phyloP scores from a whole-genome alignment of 2,888 invertebrate species.

The Slavum lentiscoides region DNA sequence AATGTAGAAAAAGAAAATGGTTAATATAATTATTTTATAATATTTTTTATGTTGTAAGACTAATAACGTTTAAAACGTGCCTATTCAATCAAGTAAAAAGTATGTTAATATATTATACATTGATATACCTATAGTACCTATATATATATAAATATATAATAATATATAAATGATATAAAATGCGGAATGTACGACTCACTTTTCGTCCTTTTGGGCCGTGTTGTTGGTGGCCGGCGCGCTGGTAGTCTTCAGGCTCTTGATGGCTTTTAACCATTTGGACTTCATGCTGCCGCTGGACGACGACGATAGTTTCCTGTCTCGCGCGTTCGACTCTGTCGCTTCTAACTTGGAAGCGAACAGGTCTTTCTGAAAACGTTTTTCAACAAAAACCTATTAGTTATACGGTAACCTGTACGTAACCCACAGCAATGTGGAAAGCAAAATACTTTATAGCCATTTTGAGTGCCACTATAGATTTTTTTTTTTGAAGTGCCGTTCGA shows the following conservation, averaged over 20 bases:
- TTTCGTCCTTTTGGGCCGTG: slow-evolving; percentile 64
- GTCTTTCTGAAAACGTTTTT: slow-evolving; percentile 69
- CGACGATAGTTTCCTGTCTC: slow-evolving; percentile 83
- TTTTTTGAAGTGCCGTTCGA: too few relatives aligned
- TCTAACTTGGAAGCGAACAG: slow-evolving; percentile 79
- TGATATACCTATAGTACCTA: neutral
- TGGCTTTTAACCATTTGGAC: slow-evolving; percentile 96
- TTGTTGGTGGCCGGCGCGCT: slow-evolving; percentile 65
- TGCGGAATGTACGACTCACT: slow-evolving; percentile 63
- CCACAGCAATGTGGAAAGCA: neutral
- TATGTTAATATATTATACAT: neutral
- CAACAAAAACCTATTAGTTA: neutral
- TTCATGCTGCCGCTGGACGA: slow-evolving; percentile 89
- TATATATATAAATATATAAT: slow-evolving; percentile 1
- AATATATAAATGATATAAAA: too few relatives aligned
- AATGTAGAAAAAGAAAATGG: neutral
- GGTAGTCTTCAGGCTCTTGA: slow-evolving; percentile 86
- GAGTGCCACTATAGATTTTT: too few relatives aligned
- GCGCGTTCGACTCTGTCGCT: slow-evolving; percentile 65
- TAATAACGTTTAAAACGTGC: slow-evolving; percentile 20
- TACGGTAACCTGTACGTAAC: neutral
- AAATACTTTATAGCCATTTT: neutral
- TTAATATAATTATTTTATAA: too few relatives aligned
- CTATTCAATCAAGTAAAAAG: slow-evolving; percentile 6
- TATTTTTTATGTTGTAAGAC: too few relatives aligned